Evolutionary conservation across 2,113 vertebrate genomes (phyloP).

Genomic region (Onychorhynchus coronatus): DNA sequence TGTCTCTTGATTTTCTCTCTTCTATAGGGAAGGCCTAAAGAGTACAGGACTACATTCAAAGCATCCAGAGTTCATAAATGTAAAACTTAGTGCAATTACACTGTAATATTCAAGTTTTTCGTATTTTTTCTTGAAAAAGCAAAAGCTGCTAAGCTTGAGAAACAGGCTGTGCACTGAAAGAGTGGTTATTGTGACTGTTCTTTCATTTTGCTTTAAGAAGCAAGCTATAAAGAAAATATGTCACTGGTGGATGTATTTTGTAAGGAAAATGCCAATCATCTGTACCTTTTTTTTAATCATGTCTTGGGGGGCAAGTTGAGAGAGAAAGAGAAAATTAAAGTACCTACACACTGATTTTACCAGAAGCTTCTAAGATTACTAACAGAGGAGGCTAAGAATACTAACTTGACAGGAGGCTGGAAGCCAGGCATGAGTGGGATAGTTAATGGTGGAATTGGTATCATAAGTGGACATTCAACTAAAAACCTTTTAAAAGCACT

Average conservation of each 20-base stretch:
- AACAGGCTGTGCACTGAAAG: not conserved
- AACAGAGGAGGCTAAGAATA: not conserved
- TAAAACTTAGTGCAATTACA: not conserved
- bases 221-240: not conserved
- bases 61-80: not conserved
- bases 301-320: not conserved
- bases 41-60: not conserved
- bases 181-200: not conserved
- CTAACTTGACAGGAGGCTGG: not conserved
- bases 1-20: not conserved
- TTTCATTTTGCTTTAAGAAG: not conserved
- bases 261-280: not conserved
- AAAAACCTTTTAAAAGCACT: constrained; percentile 1
- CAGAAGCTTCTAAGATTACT: not conserved
- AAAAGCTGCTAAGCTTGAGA: not conserved
- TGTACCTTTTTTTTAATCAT: not conserved
- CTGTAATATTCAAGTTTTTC: not conserved
- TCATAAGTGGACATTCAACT: not conserved
- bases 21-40: not conserved
- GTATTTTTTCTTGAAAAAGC: not conserved
- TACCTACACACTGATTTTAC: not conserved
- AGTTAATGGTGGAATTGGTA: not conserved
- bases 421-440: not conserved
- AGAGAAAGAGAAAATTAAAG: not conserved
- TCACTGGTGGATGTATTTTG: not conserved